A percentile compares a stretch with the other conserved stretches of the same genome.
Conservation (phyloP, 2,888 invertebrate species). For the Sympetrum striolatum region DNA sequence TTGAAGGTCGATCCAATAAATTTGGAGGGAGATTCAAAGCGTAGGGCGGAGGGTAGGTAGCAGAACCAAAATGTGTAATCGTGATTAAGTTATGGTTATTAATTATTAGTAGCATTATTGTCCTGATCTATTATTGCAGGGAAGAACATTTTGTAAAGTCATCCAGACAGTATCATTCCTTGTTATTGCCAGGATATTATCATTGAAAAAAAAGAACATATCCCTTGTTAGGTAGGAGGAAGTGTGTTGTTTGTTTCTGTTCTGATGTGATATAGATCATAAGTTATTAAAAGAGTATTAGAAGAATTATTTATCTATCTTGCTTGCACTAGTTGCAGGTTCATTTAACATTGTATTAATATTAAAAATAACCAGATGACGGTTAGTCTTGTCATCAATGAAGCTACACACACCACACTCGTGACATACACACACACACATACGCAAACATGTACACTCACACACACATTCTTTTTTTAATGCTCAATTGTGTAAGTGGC, state of each 20-base stretch:
- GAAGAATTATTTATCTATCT: slow-evolving; percentile 45
- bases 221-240: slow-evolving; percentile 49
- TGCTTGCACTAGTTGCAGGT: slow-evolving; percentile 44
- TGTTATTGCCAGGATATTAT: slow-evolving; percentile 49
- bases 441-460: neutral
- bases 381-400: slow-evolving; percentile 33
- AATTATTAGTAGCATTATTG: slow-evolving; percentile 42
- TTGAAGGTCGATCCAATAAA: slow-evolving; percentile 40
- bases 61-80: slow-evolving; percentile 36
- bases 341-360: slow-evolving; percentile 45
- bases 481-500: slow-evolving; percentile 44
- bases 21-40: slow-evolving; percentile 11
- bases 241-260: slow-evolving; percentile 51
- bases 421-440: neutral
- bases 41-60: slow-evolving; percentile 22
- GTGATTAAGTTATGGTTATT: slow-evolving; percentile 40
- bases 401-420: slow-evolving; percentile 7
- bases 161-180: slow-evolving; percentile 48
- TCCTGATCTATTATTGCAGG: slow-evolving; percentile 44
- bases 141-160: slow-evolving; percentile 25
- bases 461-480: slow-evolving; percentile 30
- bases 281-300: slow-evolving; percentile 49
- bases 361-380: slow-evolving; percentile 26
- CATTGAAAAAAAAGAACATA: slow-evolving; percentile 48
- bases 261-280: slow-evolving; percentile 51